A percentile compares a stretch with the other conserved stretches of the same genome.
Conservation (phyloP, 92 coral and sea anemone genomes). For the Parazoanthus atlanticus region DNA sequence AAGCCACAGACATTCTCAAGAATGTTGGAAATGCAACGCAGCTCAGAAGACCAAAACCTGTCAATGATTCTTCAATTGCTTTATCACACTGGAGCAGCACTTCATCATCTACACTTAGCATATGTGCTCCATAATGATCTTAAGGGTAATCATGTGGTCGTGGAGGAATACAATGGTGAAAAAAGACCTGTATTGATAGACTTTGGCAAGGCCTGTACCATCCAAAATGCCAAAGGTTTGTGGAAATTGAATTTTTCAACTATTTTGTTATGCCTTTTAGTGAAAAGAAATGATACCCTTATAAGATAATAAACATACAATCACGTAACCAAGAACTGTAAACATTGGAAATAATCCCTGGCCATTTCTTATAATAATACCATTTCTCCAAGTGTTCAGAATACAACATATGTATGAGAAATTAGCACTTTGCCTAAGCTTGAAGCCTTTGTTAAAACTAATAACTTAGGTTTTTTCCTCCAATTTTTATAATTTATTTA, state of each 20-base stretch:
- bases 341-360: constrained; percentile 3
- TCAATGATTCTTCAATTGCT: constrained; percentile 25
- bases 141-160: constrained; percentile 55
- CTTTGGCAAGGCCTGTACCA: constrained; percentile 57
- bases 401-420: neutral
- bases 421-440: too few species aligned
- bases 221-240: constrained; percentile 47
- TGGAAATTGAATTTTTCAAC: neutral
- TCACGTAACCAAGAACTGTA: constrained; percentile 7
- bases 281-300: constrained; percentile 25
- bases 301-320: neutral
- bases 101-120: constrained; percentile 43
- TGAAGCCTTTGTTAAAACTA: too few species aligned
- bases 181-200: constrained; percentile 55
- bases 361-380: constrained; percentile 2
- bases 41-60: too few species aligned
- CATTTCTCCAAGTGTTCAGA: constrained; percentile 1
- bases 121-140: constrained; percentile 58
- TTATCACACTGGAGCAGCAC: constrained; percentile 44
- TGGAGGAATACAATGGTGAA: constrained; percentile 39
- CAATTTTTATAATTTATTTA: too few species aligned
- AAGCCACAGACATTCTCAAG: constrained; percentile 52
- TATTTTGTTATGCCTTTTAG: neutral
- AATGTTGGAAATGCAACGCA: too few species aligned
- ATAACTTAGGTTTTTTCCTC: too few species aligned